phyloP scores from a whole-genome alignment of 2,888 invertebrate species.

The Apeira syringaria region DNA sequence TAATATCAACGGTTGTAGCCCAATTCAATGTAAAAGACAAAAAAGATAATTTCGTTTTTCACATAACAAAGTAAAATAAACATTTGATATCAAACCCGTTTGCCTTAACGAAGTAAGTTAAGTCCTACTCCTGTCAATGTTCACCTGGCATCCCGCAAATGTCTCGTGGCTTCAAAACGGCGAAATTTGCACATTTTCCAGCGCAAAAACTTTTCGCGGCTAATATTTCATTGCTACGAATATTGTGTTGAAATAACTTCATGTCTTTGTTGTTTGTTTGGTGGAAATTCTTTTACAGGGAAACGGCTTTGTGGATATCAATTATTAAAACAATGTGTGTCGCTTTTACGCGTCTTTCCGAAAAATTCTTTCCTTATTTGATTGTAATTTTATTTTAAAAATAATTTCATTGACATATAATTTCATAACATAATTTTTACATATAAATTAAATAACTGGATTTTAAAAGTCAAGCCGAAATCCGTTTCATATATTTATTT shows the following conservation, averaged over 20 bases:
- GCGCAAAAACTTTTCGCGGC: slow-evolving; percentile 58
- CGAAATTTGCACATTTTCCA: slow-evolving; percentile 50
- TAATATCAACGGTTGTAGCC: too few relatives aligned
- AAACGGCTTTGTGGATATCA: slow-evolving; percentile 48
- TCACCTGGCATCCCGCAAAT: slow-evolving; percentile 70
- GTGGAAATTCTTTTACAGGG: slow-evolving; percentile 52
- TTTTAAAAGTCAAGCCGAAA: too few relatives aligned
- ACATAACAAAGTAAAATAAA: too few relatives aligned
- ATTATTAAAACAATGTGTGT: slow-evolving; percentile 55
- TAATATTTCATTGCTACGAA: slow-evolving; percentile 67
- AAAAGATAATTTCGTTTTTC: too few relatives aligned
- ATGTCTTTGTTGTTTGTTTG: slow-evolving; percentile 65
- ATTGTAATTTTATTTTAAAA: too few relatives aligned
- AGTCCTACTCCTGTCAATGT: slow-evolving; percentile 59
- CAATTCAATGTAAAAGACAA: too few relatives aligned
- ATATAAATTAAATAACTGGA: too few relatives aligned
- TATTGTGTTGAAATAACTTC: slow-evolving; percentile 34
- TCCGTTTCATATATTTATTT: too few relatives aligned
- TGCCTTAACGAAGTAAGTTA: slow-evolving; percentile 26
- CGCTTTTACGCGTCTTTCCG: too few relatives aligned
- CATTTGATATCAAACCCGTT: slow-evolving; percentile 14
- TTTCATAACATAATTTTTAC: too few relatives aligned
- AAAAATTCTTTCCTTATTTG: too few relatives aligned
- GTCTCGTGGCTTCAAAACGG: slow-evolving; percentile 58
- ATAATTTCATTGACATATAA: too few relatives aligned